Evolutionary conservation across 2,888 invertebrate genomes (phyloP).

Genomic region (Dinocampus coccinellae): DNA sequence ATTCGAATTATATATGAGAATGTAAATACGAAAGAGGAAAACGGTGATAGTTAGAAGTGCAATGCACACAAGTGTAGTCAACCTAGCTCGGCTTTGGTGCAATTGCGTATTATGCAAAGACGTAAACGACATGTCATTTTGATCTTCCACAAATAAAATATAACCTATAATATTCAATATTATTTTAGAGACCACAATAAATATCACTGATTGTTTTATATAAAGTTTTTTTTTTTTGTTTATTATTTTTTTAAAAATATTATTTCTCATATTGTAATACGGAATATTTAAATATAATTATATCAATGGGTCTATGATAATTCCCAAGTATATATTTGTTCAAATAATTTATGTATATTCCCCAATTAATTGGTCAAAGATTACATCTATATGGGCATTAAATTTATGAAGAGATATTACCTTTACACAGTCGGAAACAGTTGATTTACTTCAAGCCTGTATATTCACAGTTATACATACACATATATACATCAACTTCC

Average conservation of each 20-base stretch:
- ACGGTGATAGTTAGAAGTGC: slow-evolving; percentile 32
- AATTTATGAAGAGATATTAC: too few species aligned
- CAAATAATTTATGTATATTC: too few species aligned
- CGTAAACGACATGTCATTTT: neutral
- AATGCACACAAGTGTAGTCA: slow-evolving; percentile 26
- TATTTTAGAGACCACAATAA: neutral
- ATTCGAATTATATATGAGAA: slow-evolving; percentile 35
- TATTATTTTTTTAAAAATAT: too few species aligned
- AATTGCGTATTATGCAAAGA: neutral
- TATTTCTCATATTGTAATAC: too few species aligned
- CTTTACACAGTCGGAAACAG: too few species aligned
- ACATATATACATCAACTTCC: slow-evolving; percentile 41
- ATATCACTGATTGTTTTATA: too few species aligned
- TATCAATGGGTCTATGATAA: too few species aligned
- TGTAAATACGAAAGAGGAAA: slow-evolving; percentile 31
- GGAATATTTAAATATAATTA: too few species aligned
- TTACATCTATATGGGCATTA: too few species aligned
- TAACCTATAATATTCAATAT: neutral
- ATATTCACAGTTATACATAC: slow-evolving; percentile 50
- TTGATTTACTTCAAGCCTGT: slow-evolving; percentile 57
- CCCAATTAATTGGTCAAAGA: too few species aligned
- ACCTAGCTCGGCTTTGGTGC: neutral
- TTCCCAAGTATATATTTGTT: too few species aligned
- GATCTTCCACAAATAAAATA: neutral
- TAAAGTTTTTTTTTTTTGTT: too few species aligned